phyloP scores from a whole-genome alignment of 2,113 vertebrate genomes.

The Psephotus haematonotus region DNA sequence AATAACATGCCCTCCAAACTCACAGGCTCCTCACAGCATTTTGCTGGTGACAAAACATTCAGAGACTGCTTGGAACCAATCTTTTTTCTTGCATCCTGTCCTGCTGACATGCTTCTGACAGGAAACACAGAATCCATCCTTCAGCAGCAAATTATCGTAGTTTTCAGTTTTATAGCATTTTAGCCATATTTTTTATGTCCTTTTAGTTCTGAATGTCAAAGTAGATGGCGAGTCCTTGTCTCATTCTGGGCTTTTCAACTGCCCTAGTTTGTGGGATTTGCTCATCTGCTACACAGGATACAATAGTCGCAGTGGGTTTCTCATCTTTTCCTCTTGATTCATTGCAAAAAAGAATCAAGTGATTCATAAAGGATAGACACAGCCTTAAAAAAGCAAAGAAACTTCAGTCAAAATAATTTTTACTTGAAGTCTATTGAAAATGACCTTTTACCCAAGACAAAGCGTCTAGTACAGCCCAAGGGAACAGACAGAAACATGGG shows the following conservation, averaged over 20 bases:
- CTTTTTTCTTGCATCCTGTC: background rate
- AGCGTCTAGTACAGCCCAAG: background rate
- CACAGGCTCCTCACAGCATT: background rate
- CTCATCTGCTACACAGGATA: background rate
- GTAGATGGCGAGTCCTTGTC: background rate
- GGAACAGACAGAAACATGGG: background rate
- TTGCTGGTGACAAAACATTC: background rate
- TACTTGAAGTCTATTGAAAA: background rate
- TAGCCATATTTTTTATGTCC: background rate
- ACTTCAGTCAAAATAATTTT: background rate
- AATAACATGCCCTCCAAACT: background rate
- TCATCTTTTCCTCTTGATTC: slow-evolving; percentile 24
- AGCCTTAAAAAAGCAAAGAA: slow-evolving; percentile 60
- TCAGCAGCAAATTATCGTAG: background rate
- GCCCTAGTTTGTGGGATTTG: background rate
- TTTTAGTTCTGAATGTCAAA: background rate
- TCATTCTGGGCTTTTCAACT: background rate
- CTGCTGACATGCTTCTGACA: background rate
- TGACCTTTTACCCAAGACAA: background rate
- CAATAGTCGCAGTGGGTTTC: background rate
- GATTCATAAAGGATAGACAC: slow-evolving; percentile 62
- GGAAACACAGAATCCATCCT: background rate
- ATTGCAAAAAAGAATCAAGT: slow-evolving; percentile 14
- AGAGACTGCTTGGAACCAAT: background rate
- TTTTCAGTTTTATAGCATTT: background rate